phyloP scores from a whole-genome alignment of 2,888 invertebrate species.

The Dryocosmus kuriphilus region DNA sequence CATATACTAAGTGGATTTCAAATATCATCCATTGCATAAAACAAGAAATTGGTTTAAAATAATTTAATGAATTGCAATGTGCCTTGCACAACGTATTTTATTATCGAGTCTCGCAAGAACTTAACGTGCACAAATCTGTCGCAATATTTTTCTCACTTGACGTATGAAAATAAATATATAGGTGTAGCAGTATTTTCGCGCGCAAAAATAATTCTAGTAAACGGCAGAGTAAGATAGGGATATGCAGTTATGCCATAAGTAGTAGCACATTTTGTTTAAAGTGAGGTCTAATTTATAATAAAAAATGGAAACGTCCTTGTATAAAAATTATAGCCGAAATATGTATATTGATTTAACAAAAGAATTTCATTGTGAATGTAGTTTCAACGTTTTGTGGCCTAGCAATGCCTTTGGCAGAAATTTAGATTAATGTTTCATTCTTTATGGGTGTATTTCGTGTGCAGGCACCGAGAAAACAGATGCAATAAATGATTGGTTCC shows the following conservation, averaged over 20 bases:
- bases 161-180: conserved; percentile 23
- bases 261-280: background rate
- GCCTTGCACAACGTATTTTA: conserved; percentile 28
- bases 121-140: conserved; percentile 17
- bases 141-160: conserved; percentile 35
- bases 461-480: conserved; percentile 3
- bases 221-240: background rate
- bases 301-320: conserved; percentile 1
- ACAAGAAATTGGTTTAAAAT: conserved; percentile 6
- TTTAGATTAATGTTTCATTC: background rate
- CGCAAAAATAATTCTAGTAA: conserved; percentile 17
- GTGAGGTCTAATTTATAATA: background rate
- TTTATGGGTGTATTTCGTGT: background rate
- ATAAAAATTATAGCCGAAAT: background rate
- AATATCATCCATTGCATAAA: conserved; percentile 16
- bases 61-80: conserved; percentile 19
- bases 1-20: background rate
- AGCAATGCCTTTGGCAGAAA: background rate
- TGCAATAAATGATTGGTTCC: conserved; percentile 12
- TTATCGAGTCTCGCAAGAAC: conserved; percentile 14
- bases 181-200: conserved; percentile 9
- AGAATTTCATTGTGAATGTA: background rate
- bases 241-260: background rate
- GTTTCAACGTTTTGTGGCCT: background rate
- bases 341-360: background rate